Evolutionary conservation across 2,113 vertebrate genomes (phyloP).

Genomic region (Dasyprocta punctata): DNA sequence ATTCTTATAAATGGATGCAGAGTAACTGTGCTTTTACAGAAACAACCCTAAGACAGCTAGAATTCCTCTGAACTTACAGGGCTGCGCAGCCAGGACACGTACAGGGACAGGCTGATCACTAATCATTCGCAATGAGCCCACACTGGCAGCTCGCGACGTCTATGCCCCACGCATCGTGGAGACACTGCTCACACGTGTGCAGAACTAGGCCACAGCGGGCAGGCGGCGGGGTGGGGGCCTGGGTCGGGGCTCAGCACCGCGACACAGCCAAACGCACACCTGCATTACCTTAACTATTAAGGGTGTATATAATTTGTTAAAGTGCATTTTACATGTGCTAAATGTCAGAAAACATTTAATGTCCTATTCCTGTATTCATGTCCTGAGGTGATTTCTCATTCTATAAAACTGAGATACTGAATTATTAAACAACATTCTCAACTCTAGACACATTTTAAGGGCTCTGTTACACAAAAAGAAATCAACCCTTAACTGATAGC

Average conservation of each 20-base stretch:
- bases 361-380: neutral
- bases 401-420: constrained; percentile 29
- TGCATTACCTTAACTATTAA: neutral
- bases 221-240: no score
- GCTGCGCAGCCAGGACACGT: neutral
- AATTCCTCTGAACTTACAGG: neutral
- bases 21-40: neutral
- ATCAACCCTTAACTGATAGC: constrained; percentile 23
- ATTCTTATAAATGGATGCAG: constrained; percentile 2
- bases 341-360: constrained; percentile 20
- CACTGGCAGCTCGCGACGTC: neutral
- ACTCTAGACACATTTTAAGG: constrained; percentile 15
- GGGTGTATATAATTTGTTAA: constrained; percentile 9
- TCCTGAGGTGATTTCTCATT: neutral
- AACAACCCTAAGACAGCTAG: neutral
- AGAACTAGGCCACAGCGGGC: neutral
- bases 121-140: neutral
- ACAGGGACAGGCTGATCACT: neutral
- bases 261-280: neutral
- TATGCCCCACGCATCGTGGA: neutral
- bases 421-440: constrained; percentile 19
- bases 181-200: neutral
- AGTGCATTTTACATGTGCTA: constrained; percentile 18
- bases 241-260: neutral
- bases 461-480: constrained; percentile 13